Evolutionary conservation across 2,888 invertebrate species (phyloP), one percentile per base, ranked within the genome.

Genomic region (Megaustenia siamemsis): DNA sequence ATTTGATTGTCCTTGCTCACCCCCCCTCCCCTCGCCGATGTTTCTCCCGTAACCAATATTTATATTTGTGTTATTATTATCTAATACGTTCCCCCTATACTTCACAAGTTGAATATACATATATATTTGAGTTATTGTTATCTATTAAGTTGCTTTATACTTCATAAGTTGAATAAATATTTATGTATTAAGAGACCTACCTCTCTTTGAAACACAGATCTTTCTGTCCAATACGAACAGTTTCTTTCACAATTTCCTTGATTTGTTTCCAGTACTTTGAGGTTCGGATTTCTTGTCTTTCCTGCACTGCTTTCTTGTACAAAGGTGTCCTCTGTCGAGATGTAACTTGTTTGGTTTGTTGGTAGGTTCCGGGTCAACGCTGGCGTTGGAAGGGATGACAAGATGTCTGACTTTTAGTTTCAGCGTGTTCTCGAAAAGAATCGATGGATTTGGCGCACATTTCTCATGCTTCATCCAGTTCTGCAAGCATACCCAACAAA

Each of bases 271-370:
- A 5, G 28, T 63, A 8, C 6, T n/a, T 45, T 6, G 28, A 24
- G n/a, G 66, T 35, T 15, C 4, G 43, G 15, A 32, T 43, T 56
- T 81, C 80, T 21, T 3, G 0, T n/a, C 53, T 69, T 28, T 81
- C 53, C 53, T 81, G 69, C 6, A 81, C 8, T 15, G 80, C 80
- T 69, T 81, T 81, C 35, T 53, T 35, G n/a, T 69, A 81, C 53
- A 69, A 12, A 0, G 49, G 53, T 43, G 53, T 6, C 38, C 35
- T 81, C 53, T 81, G 69, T 24, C 69, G 35, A 15, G 77, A n/a
- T 60, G 21, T 24, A 2, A 10, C 40, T 24, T 35, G 24, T 56
- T 60, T 60, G 73, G n/a, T 0, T 60, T 38, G 0, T 40, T 40
- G 1, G 2, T 43, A 15, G 21, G 18, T 66, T 43, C 21, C 32